A percentile compares a stretch with the other conserved stretches of the same genome.
Evolutionary conservation across 2,888 invertebrate genomes (phyloP).

Genomic region (Tiphia femorata): DNA sequence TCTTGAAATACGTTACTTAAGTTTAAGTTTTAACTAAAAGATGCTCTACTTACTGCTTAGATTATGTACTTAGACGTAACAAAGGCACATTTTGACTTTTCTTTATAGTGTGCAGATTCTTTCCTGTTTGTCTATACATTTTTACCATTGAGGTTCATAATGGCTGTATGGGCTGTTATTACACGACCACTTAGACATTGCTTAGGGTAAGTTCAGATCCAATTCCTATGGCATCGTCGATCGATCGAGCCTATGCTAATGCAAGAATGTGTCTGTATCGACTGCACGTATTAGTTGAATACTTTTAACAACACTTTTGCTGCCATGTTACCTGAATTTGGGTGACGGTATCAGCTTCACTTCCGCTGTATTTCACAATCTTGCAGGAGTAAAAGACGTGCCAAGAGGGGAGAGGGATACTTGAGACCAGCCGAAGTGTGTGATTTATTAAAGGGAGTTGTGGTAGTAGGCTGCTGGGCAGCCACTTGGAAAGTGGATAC

Average conservation of each 20-base stretch:
- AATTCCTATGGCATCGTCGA: neutral
- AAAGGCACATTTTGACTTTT: constrained; percentile 4
- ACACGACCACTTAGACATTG: constrained; percentile 81
- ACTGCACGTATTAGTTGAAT: no score
- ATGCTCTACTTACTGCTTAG: neutral
- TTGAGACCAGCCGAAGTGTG: constrained; percentile 93
- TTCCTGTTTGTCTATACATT: constrained; percentile 98
- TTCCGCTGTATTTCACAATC: no score
- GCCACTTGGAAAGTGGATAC: constrained; percentile 95
- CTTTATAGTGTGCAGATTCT: constrained; percentile 89
- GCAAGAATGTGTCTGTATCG: no score
- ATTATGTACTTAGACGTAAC: neutral
- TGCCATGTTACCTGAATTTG: no score
- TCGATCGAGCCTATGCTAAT: neutral
- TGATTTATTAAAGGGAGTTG: constrained; percentile 93
- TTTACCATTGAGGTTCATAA: constrained; percentile 90
- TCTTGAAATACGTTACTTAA: no score
- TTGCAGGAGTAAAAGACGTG: constrained; percentile 47
- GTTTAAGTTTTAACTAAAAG: no score
- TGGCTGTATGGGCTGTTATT: constrained; percentile 87
- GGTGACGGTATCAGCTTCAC: no score
- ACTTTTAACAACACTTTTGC: no score
- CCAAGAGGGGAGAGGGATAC: constrained; percentile 71
- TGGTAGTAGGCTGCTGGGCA: constrained; percentile 85
- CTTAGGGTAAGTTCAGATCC: constrained; percentile 74